A percentile compares a stretch with the other conserved stretches of the same genome.
These are phyloP conservation scores for Knipowitschia caucasica DNA, from an alignment of 2,797 vertebrate genomes.

Conservation along the genomic window DNA sequence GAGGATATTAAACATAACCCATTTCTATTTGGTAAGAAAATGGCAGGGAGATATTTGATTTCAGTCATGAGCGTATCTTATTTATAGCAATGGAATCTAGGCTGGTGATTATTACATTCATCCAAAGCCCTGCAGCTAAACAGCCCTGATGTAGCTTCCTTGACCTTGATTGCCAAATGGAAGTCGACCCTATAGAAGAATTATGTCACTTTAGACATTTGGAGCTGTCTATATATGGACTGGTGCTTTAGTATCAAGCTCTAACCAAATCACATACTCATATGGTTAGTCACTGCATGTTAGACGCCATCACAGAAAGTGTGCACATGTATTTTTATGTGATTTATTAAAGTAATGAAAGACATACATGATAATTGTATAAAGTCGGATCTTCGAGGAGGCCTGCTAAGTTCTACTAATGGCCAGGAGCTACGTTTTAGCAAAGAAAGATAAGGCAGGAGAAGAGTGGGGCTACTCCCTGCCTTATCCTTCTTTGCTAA, in stretches of 20 bases:
- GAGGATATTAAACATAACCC: background rate
- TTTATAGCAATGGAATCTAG: constrained; percentile 7
- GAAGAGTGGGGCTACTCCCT: no score
- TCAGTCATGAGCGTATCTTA: background rate
- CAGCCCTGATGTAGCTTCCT: constrained; percentile 5
- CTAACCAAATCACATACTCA: constrained; percentile 5
- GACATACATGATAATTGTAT: no score
- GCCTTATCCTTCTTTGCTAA: no score
- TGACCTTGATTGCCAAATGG: constrained; percentile 13
- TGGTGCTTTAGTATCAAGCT: constrained; percentile 21
- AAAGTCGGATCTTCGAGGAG: no score
- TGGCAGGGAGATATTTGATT: background rate
- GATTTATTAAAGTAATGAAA: no score
- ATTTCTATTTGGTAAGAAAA: background rate
- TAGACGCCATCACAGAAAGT: constrained; percentile 8
- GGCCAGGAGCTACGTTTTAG: no score
- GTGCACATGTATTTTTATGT: no score
- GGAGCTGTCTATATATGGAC: constrained; percentile 5
- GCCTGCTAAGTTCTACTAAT: no score
- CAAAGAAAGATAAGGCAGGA: no score
- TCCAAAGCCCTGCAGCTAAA: constrained; percentile 9
- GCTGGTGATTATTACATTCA: constrained; percentile 4
- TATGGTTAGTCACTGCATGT: constrained; percentile 1
- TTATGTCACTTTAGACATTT: constrained; percentile 1
- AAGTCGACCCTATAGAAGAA: background rate